Conservation (phyloP, 2,113 vertebrate species). For the Bubo scandiacus region DNA sequence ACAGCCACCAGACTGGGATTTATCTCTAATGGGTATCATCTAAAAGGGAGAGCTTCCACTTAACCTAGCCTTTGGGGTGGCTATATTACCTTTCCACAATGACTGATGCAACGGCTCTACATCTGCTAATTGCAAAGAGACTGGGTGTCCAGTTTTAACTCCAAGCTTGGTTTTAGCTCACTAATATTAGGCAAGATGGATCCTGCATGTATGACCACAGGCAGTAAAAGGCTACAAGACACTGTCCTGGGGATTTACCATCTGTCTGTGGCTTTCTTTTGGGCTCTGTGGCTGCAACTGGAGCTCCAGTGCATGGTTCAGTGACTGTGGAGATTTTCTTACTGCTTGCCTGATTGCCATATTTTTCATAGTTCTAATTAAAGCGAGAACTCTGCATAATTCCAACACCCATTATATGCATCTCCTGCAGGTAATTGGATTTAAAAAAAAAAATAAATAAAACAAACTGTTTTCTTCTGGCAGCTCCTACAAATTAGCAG, state of each 20-base stretch:
- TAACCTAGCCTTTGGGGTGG: not conserved
- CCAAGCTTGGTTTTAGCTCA: not conserved
- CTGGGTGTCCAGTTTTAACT: fast-evolving
- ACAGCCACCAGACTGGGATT: no score
- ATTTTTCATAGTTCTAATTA: not conserved
- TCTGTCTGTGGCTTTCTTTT: not conserved
- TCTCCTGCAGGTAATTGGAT: not conserved
- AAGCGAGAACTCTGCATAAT: fast-evolving
- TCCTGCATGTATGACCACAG: no score
- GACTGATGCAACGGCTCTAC: fast-evolving
- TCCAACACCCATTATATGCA: not conserved
- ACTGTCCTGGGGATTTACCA: not conserved
- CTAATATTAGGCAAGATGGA: not conserved
- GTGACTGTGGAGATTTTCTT: not conserved
- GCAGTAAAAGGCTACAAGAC: not conserved
- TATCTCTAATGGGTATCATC: fast-evolving
- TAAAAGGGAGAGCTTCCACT: fast-evolving
- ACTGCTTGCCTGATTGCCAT: not conserved
- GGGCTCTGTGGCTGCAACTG: not conserved
- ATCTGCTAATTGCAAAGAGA: fast-evolving
- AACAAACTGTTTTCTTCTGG: not conserved
- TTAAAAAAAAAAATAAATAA: not conserved
- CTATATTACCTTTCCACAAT: not conserved
- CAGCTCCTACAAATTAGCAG: not conserved
- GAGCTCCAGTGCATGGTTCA: not conserved